phyloP scores from a whole-genome alignment of 2,113 vertebrate species.

The Epinephelus lanceolatus region DNA sequence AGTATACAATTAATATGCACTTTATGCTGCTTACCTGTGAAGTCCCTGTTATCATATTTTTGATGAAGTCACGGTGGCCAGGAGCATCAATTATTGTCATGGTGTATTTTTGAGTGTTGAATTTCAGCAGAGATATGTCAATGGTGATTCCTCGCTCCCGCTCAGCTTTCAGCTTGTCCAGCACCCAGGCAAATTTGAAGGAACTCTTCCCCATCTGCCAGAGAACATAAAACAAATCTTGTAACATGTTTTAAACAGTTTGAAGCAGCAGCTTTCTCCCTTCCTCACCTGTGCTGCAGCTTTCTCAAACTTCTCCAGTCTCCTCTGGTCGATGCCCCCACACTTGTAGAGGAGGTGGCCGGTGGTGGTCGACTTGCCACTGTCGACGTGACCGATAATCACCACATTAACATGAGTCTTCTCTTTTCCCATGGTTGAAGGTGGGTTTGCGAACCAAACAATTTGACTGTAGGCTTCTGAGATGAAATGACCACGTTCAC shows the following conservation, averaged over 20 bases:
- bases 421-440: conserved; percentile 72
- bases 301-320: conserved; percentile 87
- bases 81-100: conserved; percentile 89
- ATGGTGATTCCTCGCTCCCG: conserved; percentile 88
- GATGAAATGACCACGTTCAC: neutral
- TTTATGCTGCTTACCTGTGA: conserved; percentile 79
- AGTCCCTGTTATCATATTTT: conserved; percentile 90
- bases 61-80: conserved; percentile 88
- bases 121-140: conserved; percentile 86
- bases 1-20: too few relatives aligned
- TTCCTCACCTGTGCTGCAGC: conserved; percentile 78
- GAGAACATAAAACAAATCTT: accelerated
- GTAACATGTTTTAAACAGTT: neutral
- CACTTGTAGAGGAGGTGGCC: conserved; percentile 87
- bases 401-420: conserved; percentile 86
- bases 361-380: conserved; percentile 87
- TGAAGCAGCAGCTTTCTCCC: accelerated
- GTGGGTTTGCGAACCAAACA: accelerated
- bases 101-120: conserved; percentile 84
- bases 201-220: conserved; percentile 87
- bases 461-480: neutral
- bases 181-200: conserved; percentile 88
- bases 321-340: conserved; percentile 84
- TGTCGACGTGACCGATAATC: conserved; percentile 88
- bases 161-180: conserved; percentile 88